Evolutionary conservation across 2,888 invertebrate genomes (phyloP), one percentile per base, ranked within the genome.

Genomic region (Reticulitermes lucifugus): DNA sequence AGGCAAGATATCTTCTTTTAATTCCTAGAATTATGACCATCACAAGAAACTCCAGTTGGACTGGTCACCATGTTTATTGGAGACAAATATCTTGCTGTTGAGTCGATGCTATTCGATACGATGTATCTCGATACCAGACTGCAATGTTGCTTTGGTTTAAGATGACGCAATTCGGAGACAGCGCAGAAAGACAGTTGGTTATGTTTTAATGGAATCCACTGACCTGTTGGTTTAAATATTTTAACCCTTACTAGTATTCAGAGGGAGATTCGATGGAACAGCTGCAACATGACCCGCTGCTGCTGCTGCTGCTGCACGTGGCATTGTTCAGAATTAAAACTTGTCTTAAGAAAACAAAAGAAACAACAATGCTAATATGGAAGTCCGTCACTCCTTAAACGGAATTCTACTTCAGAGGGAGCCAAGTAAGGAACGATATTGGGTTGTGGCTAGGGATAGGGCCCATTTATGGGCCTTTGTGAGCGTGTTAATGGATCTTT

Each of bases 171-270:
- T 65, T 65, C 25, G 65, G 65, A 25, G 25, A 25, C 65, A 65
- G n/a, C 65, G 65, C 65, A 65, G 65, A 65, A 9, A 65, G 12
- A 12, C 65, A 65, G n/a, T 65, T 65, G 65, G 21, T 60, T n/a
- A 5, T 46, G 75, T 75, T 75, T 21, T 43, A 35, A 35, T 35
- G 35, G 71, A 35, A 73, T 73, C 22, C 77, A 77, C 43, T 77
- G 77, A 77, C 77, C 77, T 75, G 75, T 75, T 43, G 14, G 43
- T 77, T 77, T 77, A 77, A 77, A 77, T 46, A 77, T 77, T 46
- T 77, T 77, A 77, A 77, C 77, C 77, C 77, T 77, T n/a, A 22
- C 3, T 5, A 14, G 73, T 73, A 41, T 9, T 18, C 73, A 41
- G 65, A n/a, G 65, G 25, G n/a, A 65, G 65, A 12, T 25, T 25